phyloP scores from a whole-genome alignment of 2,888 invertebrate genomes.

The Cheilosia urbana region DNA sequence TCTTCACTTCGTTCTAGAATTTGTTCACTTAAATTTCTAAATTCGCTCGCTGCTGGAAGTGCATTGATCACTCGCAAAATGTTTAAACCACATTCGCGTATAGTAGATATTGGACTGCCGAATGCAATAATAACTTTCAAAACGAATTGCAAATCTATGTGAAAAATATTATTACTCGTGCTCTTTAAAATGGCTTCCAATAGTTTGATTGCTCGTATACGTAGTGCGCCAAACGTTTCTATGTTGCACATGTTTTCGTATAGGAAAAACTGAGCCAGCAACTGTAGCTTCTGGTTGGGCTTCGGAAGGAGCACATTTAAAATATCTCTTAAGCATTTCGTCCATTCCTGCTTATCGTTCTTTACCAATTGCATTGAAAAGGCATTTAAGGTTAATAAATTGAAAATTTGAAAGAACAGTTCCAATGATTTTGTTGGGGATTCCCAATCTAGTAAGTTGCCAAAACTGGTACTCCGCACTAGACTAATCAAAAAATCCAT shows the following conservation, averaged over 20 bases:
- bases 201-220: constrained; percentile 84
- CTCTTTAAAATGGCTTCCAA: constrained; percentile 78
- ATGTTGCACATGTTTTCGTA: constrained; percentile 75
- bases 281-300: constrained; percentile 85
- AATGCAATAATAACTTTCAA: constrained; percentile 84
- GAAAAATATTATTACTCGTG: constrained; percentile 49
- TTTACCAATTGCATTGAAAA: constrained; percentile 60
- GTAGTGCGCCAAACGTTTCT: constrained; percentile 84
- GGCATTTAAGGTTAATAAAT: constrained; percentile 76
- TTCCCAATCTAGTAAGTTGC: constrained; percentile 80
- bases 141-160: constrained; percentile 76
- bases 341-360: constrained; percentile 78
- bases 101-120: constrained; percentile 84
- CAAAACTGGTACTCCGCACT: constrained; percentile 84
- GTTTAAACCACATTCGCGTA: constrained; percentile 86
- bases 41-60: constrained; percentile 56
- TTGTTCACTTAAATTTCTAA: constrained; percentile 82
- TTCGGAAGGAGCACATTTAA: constrained; percentile 84
- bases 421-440: constrained; percentile 31
- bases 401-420: constrained; percentile 78
- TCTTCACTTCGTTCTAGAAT: constrained; percentile 85
- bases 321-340: constrained; percentile 82
- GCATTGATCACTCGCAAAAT: constrained; percentile 75
- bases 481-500: constrained; percentile 85
- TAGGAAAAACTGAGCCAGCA: constrained; percentile 86